Conservation (phyloP, 1,140 invertebrate genomes). For the Eulimnadia texana region DNA sequence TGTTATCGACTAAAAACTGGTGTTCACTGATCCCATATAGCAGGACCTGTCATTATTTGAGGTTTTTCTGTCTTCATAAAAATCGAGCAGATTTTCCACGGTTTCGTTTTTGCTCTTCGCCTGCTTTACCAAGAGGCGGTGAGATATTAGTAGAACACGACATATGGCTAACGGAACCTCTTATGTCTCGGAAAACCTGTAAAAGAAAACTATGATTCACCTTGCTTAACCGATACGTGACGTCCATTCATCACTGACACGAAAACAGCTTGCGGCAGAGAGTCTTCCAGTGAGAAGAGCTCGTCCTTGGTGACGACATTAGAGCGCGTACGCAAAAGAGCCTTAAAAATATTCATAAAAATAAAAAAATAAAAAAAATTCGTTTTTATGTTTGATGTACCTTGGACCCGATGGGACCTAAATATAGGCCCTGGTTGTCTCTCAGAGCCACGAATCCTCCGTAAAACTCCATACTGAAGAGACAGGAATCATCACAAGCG, state of each 20-base stretch:
- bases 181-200: neutral
- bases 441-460: conserved; percentile 64
- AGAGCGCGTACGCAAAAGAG: conserved; percentile 81
- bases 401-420: conserved; percentile 89
- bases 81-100: too few relatives aligned
- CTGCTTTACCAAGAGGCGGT: too few relatives aligned
- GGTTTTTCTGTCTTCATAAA: too few relatives aligned
- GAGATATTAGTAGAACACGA: neutral
- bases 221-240: conserved; percentile 95
- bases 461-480: conserved; percentile 91
- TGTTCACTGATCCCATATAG: too few relatives aligned
- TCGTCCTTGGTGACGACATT: conserved; percentile 88
- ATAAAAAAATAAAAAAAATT: neutral
- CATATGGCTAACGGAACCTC: neutral
- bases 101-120: too few relatives aligned
- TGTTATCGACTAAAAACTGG: too few relatives aligned
- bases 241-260: conserved; percentile 79
- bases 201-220: conserved; percentile 34
- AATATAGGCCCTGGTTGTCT: conserved; percentile 62
- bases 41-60: too few relatives aligned
- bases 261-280: conserved; percentile 83
- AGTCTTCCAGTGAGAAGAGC: conserved; percentile 90
- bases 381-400: neutral
- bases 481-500: conserved; percentile 58
- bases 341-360: conserved; percentile 26